Evolutionary conservation across 2,113 vertebrate species (phyloP).

Genomic region (Poeciliopsis prolifica): DNA sequence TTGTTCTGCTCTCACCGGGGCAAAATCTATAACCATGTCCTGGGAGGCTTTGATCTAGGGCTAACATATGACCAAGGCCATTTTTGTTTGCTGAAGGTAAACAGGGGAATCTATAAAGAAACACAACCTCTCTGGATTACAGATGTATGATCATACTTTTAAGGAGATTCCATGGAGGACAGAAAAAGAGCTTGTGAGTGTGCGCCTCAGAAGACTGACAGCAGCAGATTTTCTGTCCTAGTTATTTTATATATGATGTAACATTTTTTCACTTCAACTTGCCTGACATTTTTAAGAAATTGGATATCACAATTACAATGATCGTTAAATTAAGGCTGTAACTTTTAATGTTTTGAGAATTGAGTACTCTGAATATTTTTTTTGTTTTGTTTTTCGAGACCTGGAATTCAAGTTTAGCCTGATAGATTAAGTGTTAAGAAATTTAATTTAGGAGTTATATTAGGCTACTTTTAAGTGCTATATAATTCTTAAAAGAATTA

Average conservation of each 20-base stretch:
- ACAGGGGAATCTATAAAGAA: conserved; percentile 48
- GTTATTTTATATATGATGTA: neutral
- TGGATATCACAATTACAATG: neutral
- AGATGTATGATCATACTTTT: conserved; percentile 1
- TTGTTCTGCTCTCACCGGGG: conserved; percentile 63
- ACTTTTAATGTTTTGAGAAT: neutral
- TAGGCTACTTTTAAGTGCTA: neutral
- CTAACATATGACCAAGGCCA: conserved; percentile 54
- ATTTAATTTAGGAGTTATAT: neutral
- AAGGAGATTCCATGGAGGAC: conserved; percentile 11
- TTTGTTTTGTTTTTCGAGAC: too few species aligned
- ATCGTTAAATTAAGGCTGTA: neutral
- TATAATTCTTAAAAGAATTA: neutral
- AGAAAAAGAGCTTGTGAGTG: conserved; percentile 6
- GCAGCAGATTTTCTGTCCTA: neutral
- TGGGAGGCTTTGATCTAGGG: conserved; percentile 55
- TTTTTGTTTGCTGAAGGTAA: conserved; percentile 69
- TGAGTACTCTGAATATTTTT: too few species aligned
- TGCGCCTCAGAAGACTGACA: conserved; percentile 5
- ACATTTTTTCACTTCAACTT: neutral
- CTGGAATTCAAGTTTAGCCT: neutral
- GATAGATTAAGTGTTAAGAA: neutral
- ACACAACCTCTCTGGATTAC: conserved; percentile 26
- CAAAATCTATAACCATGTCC: conserved; percentile 72
- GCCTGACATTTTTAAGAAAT: neutral